Evolutionary conservation across 2,113 vertebrate species (phyloP), one percentile per base, ranked within the genome.

Genomic region (Rhynchopsitta pachyrhyncha): DNA sequence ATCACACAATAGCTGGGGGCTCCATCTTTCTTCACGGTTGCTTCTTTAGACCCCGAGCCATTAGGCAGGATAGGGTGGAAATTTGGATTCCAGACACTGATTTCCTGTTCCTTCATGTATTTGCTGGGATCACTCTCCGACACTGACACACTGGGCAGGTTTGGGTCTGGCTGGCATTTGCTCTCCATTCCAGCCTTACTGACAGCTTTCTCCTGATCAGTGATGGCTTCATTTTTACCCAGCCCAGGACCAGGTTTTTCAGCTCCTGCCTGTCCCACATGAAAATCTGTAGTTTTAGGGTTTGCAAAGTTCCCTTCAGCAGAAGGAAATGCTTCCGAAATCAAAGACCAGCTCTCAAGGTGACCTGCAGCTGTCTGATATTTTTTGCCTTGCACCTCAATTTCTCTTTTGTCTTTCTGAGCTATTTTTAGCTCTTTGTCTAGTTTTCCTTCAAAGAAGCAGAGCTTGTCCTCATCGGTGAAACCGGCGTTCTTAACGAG

Each of bases 401-500:
- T 94, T 90, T 98, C 97, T 22, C 95, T 95, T 82, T 93, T 97
- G 87, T 98, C 97, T 66, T 98, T 97, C 75, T 88, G 94, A 41
- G 98, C 97, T 35, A 98, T 97, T 97, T 98, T 98, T 70, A 98
- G 98, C 71, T 98, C 99, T 69, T 98, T 97, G 74, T 98, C 98
- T 86, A 97, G 23, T 62, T 98, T 97, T 10, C 97, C 97, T 77
- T 99, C 98, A 24, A 98, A 99, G 96, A 98, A 99, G 97, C 99
- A 99, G 49, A 99, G 98, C 98, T 99, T 99, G 96, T 98, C 99
- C 95, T 99, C 99, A 18, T 99, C 99, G 0, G 99, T 99, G 97
- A 99, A 99, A 25, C 98, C 98, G 2, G 98, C 66, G 8, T 69
- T 97, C 92, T 98, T 98, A 28, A 96, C 96, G 7, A 98, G 95